phyloP scores from a whole-genome alignment of 2,797 vertebrate species.

The Tamandua tetradactyla region DNA sequence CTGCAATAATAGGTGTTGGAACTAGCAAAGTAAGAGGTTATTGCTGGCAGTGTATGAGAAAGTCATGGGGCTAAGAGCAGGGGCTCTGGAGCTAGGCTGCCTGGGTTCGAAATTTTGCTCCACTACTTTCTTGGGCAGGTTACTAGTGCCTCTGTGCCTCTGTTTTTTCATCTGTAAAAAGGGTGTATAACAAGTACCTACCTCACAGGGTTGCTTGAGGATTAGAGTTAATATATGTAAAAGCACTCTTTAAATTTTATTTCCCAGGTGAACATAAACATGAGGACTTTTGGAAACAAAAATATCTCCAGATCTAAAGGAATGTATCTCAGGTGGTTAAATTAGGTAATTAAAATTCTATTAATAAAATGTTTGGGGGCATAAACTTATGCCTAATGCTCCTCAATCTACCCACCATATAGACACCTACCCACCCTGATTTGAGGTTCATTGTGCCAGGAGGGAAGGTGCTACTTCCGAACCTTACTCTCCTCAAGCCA shows the following conservation, averaged over 20 bases:
- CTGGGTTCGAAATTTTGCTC: neutral
- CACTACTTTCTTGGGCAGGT: neutral
- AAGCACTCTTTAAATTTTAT: neutral
- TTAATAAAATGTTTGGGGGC: neutral
- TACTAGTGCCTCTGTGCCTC: neutral
- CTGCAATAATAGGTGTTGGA: neutral
- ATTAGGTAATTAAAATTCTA: neutral
- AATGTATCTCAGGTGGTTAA: conserved; percentile 27
- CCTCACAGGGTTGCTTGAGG: neutral
- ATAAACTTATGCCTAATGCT: neutral
- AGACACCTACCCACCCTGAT: neutral
- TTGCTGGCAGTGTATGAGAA: neutral
- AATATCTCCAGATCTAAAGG: neutral
- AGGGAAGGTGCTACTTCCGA: neutral
- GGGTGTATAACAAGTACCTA: neutral
- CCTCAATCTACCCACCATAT: neutral
- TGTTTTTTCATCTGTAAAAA: neutral
- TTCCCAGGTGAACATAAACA: neutral
- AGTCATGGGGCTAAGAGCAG: neutral
- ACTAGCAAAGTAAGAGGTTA: neutral
- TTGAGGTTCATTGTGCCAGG: neutral
- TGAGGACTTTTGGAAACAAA: neutral
- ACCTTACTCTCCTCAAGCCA: neutral
- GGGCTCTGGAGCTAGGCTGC: neutral
- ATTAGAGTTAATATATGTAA: neutral